These are phyloP conservation scores for Chelon labrosus DNA, from an alignment of 2,797 vertebrate genomes.

Conservation along the genomic window DNA sequence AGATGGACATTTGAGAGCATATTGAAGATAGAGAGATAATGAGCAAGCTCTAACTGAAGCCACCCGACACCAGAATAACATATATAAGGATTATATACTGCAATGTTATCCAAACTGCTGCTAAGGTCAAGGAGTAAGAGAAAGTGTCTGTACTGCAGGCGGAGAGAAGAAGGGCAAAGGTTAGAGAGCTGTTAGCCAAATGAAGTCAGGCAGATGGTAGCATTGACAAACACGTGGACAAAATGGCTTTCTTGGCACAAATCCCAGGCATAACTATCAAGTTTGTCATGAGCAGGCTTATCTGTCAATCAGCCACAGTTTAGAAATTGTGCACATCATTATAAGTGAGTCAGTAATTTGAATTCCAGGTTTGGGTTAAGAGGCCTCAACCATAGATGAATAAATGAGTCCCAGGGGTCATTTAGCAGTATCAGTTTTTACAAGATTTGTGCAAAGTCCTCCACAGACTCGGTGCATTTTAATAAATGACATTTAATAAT, in stretches of 20 bases:
- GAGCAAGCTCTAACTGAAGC: slow-evolving; percentile 34
- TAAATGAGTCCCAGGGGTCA: slow-evolving; percentile 13
- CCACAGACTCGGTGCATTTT: not conserved
- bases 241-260: slow-evolving; percentile 70
- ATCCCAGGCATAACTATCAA: slow-evolving; percentile 57
- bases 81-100: slow-evolving; percentile 36
- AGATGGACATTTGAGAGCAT: slow-evolving; percentile 48
- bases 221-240: slow-evolving; percentile 60
- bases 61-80: slow-evolving; percentile 57
- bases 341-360: slow-evolving; percentile 16
- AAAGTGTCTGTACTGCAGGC: slow-evolving; percentile 14
- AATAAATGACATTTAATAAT: not conserved
- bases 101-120: slow-evolving; percentile 52
- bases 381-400: slow-evolving; percentile 1
- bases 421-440: not conserved
- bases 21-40: slow-evolving; percentile 46
- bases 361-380: slow-evolving; percentile 30
- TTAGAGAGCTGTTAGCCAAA: slow-evolving; percentile 57
- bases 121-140: slow-evolving; percentile 35
- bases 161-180: slow-evolving; percentile 50
- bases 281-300: slow-evolving; percentile 56
- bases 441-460: slow-evolving; percentile 7
- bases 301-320: slow-evolving; percentile 58
- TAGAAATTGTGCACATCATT: slow-evolving; percentile 47
- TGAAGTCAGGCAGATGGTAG: slow-evolving; percentile 64